phyloP scores from a whole-genome alignment of 2,113 vertebrate species.

The Dicrurus megarhynchus region DNA sequence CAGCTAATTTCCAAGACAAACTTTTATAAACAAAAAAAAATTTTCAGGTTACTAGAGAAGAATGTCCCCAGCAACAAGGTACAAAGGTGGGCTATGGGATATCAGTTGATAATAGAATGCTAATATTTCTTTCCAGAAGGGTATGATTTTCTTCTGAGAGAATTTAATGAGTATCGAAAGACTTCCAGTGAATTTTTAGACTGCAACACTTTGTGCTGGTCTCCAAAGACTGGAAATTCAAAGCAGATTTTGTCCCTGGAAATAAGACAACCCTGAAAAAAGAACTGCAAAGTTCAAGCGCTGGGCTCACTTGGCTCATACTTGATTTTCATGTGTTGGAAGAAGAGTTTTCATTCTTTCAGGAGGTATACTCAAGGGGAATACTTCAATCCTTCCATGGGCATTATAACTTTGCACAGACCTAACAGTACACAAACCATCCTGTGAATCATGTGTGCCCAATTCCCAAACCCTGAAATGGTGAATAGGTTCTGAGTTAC shows the following conservation, averaged over 20 bases:
- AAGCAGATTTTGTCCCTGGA: background rate
- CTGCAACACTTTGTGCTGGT: background rate
- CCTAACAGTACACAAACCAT: background rate
- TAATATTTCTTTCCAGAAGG: background rate
- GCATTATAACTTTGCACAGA: background rate
- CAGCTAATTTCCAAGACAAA: background rate
- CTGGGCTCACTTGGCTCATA: background rate
- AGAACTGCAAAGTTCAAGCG: background rate
- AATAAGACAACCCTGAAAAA: background rate
- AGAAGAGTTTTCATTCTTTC: background rate
- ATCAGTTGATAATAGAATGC: background rate
- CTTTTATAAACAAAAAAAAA: background rate
- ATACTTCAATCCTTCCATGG: background rate
- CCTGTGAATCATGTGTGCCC: background rate
- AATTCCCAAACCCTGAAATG: background rate
- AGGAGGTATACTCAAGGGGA: background rate
- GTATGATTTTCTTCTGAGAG: background rate
- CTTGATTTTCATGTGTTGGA: background rate
- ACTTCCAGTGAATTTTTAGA: background rate
- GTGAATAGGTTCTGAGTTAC: background rate
- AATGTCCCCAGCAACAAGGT: background rate
- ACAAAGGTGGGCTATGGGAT: background rate
- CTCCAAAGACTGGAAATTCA: background rate
- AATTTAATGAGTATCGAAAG: background rate
- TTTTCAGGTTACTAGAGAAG: background rate